Evolutionary conservation across 2,888 invertebrate genomes (phyloP).

Genomic region (Pristionchus fissidentatus): DNA sequence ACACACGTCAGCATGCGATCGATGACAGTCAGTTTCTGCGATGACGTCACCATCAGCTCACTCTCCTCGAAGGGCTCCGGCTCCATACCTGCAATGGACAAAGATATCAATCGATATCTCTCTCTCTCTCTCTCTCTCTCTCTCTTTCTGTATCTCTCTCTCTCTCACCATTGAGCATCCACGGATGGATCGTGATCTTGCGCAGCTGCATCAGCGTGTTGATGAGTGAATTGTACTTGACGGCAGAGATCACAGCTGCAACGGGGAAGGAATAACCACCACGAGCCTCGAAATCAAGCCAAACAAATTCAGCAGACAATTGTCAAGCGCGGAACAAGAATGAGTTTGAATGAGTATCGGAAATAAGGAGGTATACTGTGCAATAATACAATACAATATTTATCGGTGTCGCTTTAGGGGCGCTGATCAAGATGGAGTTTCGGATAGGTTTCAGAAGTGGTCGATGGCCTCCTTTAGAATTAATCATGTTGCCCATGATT

Average conservation of each 20-base stretch:
- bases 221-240: slow-evolving; percentile 57
- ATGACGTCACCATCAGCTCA: slow-evolving; percentile 77
- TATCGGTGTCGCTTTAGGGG: too few species aligned
- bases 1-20: slow-evolving; percentile 75
- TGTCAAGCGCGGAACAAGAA: too few species aligned
- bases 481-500: too few species aligned
- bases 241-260: not conserved
- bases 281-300: too few species aligned
- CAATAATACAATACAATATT: too few species aligned
- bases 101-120: not conserved
- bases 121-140: not conserved
- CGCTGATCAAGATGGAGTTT: too few species aligned
- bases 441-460: too few species aligned
- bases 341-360: too few species aligned
- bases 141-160: not conserved
- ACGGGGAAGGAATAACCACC: too few species aligned
- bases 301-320: too few species aligned
- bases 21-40: slow-evolving; percentile 76
- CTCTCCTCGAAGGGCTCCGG: slow-evolving; percentile 78
- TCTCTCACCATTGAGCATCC: slow-evolving; percentile 77
- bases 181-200: slow-evolving; percentile 78
- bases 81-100: slow-evolving; percentile 74
- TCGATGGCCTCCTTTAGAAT: too few species aligned
- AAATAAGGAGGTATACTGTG: too few species aligned
- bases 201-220: slow-evolving; percentile 77